Conservation (phyloP, 2,888 invertebrate species). For the Pegoplata infirma region DNA sequence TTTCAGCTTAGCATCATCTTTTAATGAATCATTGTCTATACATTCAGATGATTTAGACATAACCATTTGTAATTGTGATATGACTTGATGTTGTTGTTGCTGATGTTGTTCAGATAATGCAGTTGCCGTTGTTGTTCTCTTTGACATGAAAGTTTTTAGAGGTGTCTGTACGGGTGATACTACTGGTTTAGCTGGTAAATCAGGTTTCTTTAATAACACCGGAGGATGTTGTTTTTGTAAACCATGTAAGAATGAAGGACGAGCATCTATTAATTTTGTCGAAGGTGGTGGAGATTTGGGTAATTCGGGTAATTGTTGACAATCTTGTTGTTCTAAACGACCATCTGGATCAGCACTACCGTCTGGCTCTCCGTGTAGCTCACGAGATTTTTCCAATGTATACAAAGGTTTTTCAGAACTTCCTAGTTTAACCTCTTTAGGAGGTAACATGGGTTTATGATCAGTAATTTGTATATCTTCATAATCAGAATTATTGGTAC, state of each 20-base stretch:
- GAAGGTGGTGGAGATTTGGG: conserved; percentile 79
- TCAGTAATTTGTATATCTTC: conserved; percentile 77
- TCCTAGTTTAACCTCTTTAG: conserved; percentile 16
- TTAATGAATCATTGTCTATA: conserved; percentile 66
- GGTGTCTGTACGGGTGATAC: conserved; percentile 76
- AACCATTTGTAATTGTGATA: conserved; percentile 80
- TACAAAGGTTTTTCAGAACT: conserved; percentile 51
- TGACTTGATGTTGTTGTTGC: conserved; percentile 80
- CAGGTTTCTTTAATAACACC: conserved; percentile 80
- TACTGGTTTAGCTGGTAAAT: conserved; percentile 85
- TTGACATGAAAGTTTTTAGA: conserved; percentile 80
- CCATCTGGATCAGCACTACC: conserved; percentile 91
- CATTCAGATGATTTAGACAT: conserved; percentile 74
- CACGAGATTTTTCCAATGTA: conserved; percentile 82
- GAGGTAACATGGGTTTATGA: conserved; percentile 58
- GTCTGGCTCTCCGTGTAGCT: conserved; percentile 90
- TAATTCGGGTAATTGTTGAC: conserved; percentile 81
- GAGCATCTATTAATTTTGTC: conserved; percentile 77
- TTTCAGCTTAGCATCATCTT: conserved; percentile 78
- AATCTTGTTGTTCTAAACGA: conserved; percentile 82
- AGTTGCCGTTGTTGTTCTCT: conserved; percentile 72
- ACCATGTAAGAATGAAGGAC: conserved; percentile 86
- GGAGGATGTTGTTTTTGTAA: conserved; percentile 78
- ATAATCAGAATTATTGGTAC: conserved; percentile 77
- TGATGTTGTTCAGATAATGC: conserved; percentile 67